Percentiles rank a stretch among this genome's conserved stretches.
Evolutionary conservation across 2,797 vertebrate species (phyloP).

Genomic region (Periophthalmus magnuspinnatus): DNA sequence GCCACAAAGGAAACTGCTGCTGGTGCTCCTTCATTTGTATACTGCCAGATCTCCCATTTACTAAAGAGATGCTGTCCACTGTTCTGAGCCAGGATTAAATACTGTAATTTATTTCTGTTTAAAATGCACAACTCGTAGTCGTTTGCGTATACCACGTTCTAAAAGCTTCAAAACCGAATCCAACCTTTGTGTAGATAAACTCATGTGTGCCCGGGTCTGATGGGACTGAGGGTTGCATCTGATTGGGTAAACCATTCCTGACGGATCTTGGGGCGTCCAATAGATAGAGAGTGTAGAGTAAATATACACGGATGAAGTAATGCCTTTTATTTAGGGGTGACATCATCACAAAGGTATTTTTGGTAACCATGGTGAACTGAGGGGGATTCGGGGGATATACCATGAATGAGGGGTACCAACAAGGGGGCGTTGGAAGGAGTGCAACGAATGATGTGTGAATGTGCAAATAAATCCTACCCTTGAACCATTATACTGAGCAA

Average conservation of each 20-base stretch:
- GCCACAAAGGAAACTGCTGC: conserved; percentile 70
- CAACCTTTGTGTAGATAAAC: conserved; percentile 32
- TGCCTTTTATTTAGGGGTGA: conserved; percentile 59
- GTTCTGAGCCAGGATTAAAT: conserved; percentile 2
- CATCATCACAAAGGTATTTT: conserved; percentile 71
- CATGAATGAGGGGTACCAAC: conserved; percentile 16
- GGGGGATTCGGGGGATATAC: not conserved
- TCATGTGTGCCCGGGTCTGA: conserved; percentile 32
- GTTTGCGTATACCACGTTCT: not conserved
- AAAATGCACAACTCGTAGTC: not conserved
- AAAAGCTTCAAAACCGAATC: not conserved
- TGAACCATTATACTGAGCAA: too few relatives aligned
- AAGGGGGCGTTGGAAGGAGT: conserved; percentile 35
- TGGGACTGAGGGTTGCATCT: conserved; percentile 16
- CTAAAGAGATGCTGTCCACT: conserved; percentile 8
- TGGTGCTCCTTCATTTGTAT: conserved; percentile 40
- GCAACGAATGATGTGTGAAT: conserved; percentile 25
- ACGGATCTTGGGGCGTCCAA: conserved; percentile 28
- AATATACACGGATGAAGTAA: conserved; percentile 65
- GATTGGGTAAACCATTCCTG: conserved; percentile 60
- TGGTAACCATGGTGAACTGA: conserved; percentile 45
- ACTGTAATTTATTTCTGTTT: not conserved
- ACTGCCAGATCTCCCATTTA: conserved; percentile 31
- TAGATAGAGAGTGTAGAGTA: conserved; percentile 29
- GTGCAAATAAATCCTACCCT: not conserved